phyloP scores from a whole-genome alignment of 2,797 vertebrate genomes.

The Sebastes itinus region DNA sequence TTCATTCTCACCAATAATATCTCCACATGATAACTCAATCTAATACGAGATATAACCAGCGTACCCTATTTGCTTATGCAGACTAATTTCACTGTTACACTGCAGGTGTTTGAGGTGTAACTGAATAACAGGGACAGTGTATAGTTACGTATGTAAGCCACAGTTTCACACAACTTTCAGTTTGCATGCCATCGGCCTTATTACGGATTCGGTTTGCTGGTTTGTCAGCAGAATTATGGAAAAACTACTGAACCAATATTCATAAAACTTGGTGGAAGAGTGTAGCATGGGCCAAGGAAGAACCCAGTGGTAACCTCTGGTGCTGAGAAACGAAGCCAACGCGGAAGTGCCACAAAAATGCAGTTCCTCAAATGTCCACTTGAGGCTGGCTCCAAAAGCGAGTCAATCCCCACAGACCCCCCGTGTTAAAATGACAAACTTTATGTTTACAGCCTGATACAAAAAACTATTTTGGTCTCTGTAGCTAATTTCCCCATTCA shows the following conservation, averaged over 20 bases:
- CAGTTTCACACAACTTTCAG: neutral
- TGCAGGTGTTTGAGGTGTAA: neutral
- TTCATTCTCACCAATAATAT: slow-evolving; percentile 14
- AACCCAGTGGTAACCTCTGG: too few species aligned
- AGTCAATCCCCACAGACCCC: too few species aligned
- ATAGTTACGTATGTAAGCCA: neutral
- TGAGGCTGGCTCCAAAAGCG: too few species aligned
- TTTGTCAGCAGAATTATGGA: neutral
- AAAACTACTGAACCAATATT: neutral
- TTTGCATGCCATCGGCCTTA: neutral
- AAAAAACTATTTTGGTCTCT: too few species aligned
- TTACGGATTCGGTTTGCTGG: neutral
- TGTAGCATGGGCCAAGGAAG: neutral
- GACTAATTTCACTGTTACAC: neutral
- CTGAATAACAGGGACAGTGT: neutral
- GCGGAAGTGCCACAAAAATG: too few species aligned
- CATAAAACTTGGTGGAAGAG: neutral
- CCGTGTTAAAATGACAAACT: too few species aligned
- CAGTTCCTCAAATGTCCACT: too few species aligned
- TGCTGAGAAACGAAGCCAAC: too few species aligned
- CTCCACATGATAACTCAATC: neutral
- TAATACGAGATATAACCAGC: neutral
- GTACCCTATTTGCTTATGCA: neutral
- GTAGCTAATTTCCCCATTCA: too few species aligned
- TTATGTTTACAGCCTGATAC: too few species aligned